phyloP scores from a whole-genome alignment of 2,797 vertebrate species.

The Siniperca undulata region DNA sequence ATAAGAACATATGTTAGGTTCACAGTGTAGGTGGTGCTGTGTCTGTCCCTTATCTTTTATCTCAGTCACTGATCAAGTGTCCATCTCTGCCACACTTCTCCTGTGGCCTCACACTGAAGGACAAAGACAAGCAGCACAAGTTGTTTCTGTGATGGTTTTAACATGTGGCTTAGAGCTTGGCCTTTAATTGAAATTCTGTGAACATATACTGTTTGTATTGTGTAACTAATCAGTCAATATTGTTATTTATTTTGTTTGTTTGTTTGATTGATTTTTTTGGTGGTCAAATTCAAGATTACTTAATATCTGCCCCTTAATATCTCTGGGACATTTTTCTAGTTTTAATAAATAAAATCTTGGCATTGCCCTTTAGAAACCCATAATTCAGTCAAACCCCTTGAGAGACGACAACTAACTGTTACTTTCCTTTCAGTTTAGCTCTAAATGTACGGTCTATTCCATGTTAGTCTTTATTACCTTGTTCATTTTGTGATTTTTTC shows the following conservation, averaged over 20 bases:
- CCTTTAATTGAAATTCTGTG: not conserved
- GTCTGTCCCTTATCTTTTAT: constrained; percentile 21
- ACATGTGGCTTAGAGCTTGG: not conserved
- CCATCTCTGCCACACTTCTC: constrained; percentile 2
- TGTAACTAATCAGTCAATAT: not conserved
- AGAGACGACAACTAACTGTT: not conserved
- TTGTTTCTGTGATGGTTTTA: not conserved
- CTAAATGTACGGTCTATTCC: not conserved
- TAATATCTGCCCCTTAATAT: not conserved
- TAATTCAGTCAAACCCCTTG: not conserved
- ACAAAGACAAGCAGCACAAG: not conserved
- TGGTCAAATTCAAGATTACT: not conserved
- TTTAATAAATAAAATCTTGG: not conserved
- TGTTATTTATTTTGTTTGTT: not conserved
- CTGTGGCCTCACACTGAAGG: constrained; percentile 9
- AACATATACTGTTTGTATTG: not conserved
- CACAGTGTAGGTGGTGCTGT: not conserved
- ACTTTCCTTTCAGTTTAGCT: not conserved
- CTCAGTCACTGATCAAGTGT: constrained; percentile 31
- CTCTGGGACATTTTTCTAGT: not conserved
- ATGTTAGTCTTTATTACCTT: not conserved
- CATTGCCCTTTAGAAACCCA: not conserved
- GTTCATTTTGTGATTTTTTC: not conserved
- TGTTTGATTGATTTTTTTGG: not conserved
- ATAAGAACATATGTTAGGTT: constrained; percentile 27